phyloP scores from a whole-genome alignment of 2,888 invertebrate genomes.

The Campoplex nolae region DNA sequence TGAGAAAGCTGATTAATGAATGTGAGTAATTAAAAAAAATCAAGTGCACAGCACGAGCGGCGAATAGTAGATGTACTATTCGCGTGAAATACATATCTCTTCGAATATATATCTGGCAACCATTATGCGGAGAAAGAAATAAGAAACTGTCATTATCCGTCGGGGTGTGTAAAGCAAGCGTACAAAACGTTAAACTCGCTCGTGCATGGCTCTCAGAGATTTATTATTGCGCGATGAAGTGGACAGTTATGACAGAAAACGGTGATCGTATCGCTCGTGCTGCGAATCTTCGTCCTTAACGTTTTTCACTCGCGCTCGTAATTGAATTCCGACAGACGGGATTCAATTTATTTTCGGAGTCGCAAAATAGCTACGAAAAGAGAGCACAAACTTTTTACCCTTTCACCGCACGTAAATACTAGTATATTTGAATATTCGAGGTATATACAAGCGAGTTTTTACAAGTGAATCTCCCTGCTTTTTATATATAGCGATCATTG shows the following conservation, averaged over 20 bases:
- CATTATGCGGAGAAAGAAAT: constrained; percentile 14
- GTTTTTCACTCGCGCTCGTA: background rate
- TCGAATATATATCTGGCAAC: constrained; percentile 19
- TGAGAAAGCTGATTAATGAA: no score
- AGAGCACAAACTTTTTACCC: background rate
- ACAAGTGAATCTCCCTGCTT: no score
- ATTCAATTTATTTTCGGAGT: constrained; percentile 49
- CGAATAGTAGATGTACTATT: background rate
- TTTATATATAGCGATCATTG: constrained; percentile 5
- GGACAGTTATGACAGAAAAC: constrained; percentile 54
- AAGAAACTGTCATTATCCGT: constrained; percentile 1
- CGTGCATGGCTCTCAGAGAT: constrained; percentile 15
- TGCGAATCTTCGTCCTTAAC: background rate
- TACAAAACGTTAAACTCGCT: constrained; percentile 21
- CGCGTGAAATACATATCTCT: background rate
- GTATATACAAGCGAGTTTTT: no score
- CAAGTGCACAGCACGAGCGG: background rate
- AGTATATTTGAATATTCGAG: background rate
- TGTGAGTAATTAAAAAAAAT: no score
- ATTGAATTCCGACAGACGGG: constrained; percentile 44
- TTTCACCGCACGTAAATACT: background rate
- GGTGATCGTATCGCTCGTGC: constrained; percentile 23
- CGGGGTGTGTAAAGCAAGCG: constrained; percentile 9
- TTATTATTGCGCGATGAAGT: constrained; percentile 43
- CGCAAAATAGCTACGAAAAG: background rate